phyloP scores from a whole-genome alignment of 92 coral and sea anemone species.

The Porites lobata region DNA sequence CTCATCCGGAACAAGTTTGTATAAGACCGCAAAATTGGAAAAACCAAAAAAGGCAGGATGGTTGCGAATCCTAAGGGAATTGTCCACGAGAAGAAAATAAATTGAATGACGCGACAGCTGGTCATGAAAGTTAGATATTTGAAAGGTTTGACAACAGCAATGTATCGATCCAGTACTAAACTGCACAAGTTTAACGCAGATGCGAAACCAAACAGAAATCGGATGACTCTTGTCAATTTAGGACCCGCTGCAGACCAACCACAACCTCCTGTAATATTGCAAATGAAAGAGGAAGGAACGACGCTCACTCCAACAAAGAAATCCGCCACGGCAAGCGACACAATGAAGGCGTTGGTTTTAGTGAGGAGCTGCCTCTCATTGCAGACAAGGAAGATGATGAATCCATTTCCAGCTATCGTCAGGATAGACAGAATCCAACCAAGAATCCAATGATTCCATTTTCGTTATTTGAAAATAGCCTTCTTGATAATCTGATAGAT shows the following conservation, averaged over 20 bases:
- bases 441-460: neutral
- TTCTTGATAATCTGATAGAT: no score
- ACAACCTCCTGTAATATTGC: neutral
- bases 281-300: neutral
- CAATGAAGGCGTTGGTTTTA: neutral
- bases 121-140: neutral
- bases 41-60: neutral
- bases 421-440: neutral
- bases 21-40: neutral
- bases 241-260: neutral
- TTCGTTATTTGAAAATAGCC: no score
- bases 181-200: neutral
- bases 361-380: neutral
- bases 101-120: neutral
- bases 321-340: neutral
- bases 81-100: neutral
- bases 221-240: neutral
- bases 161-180: neutral
- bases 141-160: constrained; percentile 17
- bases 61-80: neutral
- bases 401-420: neutral
- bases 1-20: neutral
- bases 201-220: neutral
- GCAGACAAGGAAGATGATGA: neutral
- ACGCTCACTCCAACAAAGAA: neutral